Conservation (phyloP, 2,888 invertebrate genomes). For the Pegoplata infirma region DNA sequence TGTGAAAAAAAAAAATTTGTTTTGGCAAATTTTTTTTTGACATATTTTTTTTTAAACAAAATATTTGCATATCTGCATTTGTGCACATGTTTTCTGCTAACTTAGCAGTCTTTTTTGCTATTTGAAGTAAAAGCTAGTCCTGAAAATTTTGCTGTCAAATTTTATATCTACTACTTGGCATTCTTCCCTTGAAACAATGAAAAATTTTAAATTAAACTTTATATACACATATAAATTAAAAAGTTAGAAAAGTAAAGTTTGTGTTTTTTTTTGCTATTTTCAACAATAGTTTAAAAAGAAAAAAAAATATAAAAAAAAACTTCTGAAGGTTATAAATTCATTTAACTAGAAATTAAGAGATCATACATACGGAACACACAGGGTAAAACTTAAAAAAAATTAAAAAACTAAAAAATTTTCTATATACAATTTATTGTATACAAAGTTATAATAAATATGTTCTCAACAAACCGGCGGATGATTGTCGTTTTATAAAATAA, state of each 20-base stretch:
- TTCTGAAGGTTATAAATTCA: constrained; percentile 17
- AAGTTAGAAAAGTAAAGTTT: neutral
- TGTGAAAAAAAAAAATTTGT: too few relatives aligned
- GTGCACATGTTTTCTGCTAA: too few relatives aligned
- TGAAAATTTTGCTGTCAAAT: too few relatives aligned
- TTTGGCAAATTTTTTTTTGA: too few relatives aligned
- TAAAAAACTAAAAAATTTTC: constrained; percentile 1
- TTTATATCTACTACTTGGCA: neutral
- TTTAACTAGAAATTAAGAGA: neutral
- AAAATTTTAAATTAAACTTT: neutral
- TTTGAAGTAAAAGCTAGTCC: too few relatives aligned
- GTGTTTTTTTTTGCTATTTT: neutral
- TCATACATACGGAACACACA: neutral
- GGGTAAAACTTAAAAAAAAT: neutral
- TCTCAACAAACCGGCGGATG: constrained; percentile 10
- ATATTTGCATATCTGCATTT: too few relatives aligned
- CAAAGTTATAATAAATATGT: too few relatives aligned
- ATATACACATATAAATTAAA: neutral
- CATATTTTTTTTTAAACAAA: too few relatives aligned
- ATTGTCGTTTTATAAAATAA: constrained; percentile 20
- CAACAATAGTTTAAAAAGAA: neutral
- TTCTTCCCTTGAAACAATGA: neutral
- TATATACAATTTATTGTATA: neutral
- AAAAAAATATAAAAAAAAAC: neutral
- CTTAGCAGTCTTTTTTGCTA: too few relatives aligned